Percentiles rank a stretch among this genome's conserved stretches.
Evolutionary conservation across 2,888 invertebrate genomes (phyloP).

Genomic region (Macropis europaea): DNA sequence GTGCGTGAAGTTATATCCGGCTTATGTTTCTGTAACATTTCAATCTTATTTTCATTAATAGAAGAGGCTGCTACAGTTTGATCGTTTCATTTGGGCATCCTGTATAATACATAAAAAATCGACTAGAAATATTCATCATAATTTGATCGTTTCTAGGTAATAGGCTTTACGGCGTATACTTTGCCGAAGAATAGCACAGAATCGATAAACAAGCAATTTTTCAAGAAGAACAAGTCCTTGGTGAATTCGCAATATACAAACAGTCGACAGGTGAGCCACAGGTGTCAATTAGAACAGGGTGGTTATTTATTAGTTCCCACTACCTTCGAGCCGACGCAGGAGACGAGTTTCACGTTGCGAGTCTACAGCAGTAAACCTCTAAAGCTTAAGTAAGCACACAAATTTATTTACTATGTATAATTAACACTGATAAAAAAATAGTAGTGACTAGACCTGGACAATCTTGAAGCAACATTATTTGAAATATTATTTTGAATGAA

Average conservation of each 20-base stretch:
- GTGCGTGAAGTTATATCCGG: too few species aligned
- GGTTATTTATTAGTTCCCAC: conserved; percentile 93
- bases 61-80: too few species aligned
- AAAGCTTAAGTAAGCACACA: conserved; percentile 85
- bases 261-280: conserved; percentile 91
- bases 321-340: conserved; percentile 94
- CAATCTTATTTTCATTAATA: too few species aligned
- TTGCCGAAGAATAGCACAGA: conserved; percentile 87
- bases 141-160: conserved; percentile 79
- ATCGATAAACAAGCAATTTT: conserved; percentile 89
- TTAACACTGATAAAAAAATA: too few species aligned
- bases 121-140: not conserved
- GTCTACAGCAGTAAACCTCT: conserved; percentile 89
- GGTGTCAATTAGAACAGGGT: conserved; percentile 90
- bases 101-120: not conserved
- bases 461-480: too few species aligned
- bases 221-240: conserved; percentile 92
- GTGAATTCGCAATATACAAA: conserved; percentile 96
- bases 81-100: too few species aligned
- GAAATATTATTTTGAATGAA: too few species aligned
- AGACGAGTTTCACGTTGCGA: conserved; percentile 92
- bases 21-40: too few species aligned
- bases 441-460: too few species aligned
- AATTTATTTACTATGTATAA: not conserved
- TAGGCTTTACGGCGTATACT: conserved; percentile 93